phyloP scores from a whole-genome alignment of 2,113 vertebrate species.

The Aix galericulata region DNA sequence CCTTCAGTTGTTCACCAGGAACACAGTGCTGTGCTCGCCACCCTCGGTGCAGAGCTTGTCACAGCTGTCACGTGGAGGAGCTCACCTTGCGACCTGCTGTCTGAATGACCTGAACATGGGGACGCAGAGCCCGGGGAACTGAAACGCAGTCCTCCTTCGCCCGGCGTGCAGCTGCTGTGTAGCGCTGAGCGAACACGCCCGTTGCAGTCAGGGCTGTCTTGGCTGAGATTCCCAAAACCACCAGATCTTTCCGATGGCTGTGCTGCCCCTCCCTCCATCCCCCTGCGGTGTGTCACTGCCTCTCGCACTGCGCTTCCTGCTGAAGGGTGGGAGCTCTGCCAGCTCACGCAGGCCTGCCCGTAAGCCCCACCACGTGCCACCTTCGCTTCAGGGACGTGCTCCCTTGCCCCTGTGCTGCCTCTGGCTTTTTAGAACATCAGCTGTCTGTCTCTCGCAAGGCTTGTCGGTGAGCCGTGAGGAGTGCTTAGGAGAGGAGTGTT shows the following conservation, averaged over 20 bases:
- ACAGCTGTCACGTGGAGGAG: neutral
- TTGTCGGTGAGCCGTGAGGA: neutral
- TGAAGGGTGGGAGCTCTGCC: neutral
- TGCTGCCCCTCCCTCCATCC: slow-evolving; percentile 1
- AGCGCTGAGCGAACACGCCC: neutral
- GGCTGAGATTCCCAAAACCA: neutral
- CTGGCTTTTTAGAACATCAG: neutral
- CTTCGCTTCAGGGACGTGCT: neutral
- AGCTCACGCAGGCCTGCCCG: neutral
- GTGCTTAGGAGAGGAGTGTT: neutral
- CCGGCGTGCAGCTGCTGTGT: rapidly evolving
- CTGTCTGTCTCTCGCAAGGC: neutral
- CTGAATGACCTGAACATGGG: neutral
- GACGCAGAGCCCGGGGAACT: neutral
- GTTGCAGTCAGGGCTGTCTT: neutral
- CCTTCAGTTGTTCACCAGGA: neutral
- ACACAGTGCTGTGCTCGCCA: neutral
- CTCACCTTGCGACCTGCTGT: neutral
- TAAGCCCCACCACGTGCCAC: neutral
- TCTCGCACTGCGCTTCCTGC: neutral
- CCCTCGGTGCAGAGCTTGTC: rapidly evolving
- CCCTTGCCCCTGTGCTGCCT: neutral
- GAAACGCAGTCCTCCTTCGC: neutral
- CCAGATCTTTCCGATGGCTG: neutral
- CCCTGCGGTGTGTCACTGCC: neutral